These are phyloP conservation scores for Puffinus mauretanicus DNA, from an alignment of 2,113 vertebrate species.

Conservation along the genomic window DNA sequence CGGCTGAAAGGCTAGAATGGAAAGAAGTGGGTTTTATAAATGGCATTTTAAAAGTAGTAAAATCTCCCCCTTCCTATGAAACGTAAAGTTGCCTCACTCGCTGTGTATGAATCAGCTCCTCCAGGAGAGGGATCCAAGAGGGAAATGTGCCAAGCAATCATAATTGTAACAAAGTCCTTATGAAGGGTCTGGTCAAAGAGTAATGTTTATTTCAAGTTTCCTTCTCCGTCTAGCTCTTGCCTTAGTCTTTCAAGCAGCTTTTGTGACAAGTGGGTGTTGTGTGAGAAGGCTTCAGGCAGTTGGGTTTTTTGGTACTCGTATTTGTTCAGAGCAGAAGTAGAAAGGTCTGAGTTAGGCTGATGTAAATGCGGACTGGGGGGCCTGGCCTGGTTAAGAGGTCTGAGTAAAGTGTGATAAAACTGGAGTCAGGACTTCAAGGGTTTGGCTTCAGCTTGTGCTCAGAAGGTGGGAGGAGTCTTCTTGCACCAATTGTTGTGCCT, in stretches of 20 bases:
- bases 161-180: background rate
- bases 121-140: background rate
- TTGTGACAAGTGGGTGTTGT: background rate
- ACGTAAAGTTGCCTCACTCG: background rate
- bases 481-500: background rate
- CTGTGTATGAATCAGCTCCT: background rate
- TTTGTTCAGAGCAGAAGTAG: background rate
- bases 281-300: background rate
- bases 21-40: background rate
- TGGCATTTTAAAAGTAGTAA: background rate
- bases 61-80: background rate
- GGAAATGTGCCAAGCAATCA: background rate
- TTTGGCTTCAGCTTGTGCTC: background rate
- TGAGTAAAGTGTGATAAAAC: background rate
- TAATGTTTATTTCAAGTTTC: background rate
- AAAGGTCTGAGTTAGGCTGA: background rate
- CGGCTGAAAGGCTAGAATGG: background rate
- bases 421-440: background rate
- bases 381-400: background rate
- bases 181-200: background rate
- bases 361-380: too few relatives aligned
- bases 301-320: background rate
- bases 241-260: background rate
- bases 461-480: constrained; percentile 11
- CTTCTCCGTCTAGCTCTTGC: background rate